Conservation (phyloP, 1,140 invertebrate species). For the Megalopta genalis region DNA sequence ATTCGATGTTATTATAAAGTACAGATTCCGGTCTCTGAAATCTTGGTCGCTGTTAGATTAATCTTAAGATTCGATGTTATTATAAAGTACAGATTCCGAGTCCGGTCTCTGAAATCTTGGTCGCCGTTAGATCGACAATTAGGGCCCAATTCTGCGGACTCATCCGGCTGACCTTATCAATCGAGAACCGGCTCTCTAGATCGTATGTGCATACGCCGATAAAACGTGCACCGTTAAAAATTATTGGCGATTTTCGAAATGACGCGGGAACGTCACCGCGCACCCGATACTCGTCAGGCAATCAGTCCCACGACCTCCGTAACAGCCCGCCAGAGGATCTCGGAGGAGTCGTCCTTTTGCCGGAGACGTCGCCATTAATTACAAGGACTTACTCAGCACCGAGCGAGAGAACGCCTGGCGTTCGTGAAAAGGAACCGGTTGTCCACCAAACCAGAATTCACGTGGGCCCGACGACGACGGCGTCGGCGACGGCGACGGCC, state of each 20-base stretch:
- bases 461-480: neutral
- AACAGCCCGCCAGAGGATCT: neutral
- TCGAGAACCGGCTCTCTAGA: neutral
- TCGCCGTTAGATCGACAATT: neutral
- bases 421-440: slow-evolving; percentile 37
- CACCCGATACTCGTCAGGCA: slow-evolving; percentile 11
- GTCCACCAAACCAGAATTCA: slow-evolving; percentile 39
- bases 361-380: slow-evolving; percentile 32
- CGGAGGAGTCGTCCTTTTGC: neutral
- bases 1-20: neutral
- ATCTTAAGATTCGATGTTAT: neutral
- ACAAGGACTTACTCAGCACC: slow-evolving; percentile 38
- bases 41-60: neutral
- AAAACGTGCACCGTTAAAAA: neutral
- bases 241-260: neutral
- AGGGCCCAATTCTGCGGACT: neutral
- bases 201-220: neutral
- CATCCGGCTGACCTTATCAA: neutral
- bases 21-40: neutral
- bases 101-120: neutral
- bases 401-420: neutral
- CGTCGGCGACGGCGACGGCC: no score
- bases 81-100: neutral
- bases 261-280: neutral
- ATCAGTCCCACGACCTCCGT: neutral